These are phyloP conservation scores for Acanthosepion lycidas DNA, from an alignment of 2,888 invertebrate genomes.

Conservation along the genomic window DNA sequence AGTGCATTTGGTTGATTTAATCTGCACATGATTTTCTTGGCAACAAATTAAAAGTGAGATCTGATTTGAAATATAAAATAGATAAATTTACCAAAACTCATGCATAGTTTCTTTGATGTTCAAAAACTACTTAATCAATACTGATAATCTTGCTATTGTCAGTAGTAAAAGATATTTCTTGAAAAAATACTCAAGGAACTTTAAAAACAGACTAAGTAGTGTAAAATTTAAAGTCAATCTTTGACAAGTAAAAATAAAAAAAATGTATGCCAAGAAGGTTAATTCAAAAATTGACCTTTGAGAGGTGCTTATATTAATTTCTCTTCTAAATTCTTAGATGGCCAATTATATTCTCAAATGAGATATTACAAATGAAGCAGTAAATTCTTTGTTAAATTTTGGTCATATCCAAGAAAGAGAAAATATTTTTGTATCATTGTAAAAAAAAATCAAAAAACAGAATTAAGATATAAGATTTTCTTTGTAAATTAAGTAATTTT, in stretches of 20 bases:
- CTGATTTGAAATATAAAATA: not conserved
- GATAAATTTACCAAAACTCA: not conserved
- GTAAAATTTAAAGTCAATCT: not conserved
- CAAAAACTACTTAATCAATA: not conserved
- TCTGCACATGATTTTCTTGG: not conserved
- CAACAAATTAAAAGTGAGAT: not conserved
- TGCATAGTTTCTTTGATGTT: not conserved
- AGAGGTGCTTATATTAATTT: not conserved
- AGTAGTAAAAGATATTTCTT: not conserved
- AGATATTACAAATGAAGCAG: not conserved
- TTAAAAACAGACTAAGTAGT: not conserved
- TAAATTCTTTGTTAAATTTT: not conserved
- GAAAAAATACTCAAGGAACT: not conserved
- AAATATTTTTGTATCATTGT: not conserved
- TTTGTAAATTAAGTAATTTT: not conserved
- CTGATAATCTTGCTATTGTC: not conserved
- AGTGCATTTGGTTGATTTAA: not conserved
- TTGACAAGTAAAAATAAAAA: not conserved
- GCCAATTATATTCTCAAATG: not conserved
- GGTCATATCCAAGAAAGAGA: not conserved
- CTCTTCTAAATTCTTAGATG: not conserved
- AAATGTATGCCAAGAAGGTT: not conserved
- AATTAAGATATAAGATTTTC: too few species aligned
- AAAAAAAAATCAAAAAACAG: too few species aligned
- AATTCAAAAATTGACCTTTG: not conserved